Percentiles rank a stretch among this genome's conserved stretches.
Conservation (phyloP, 2,888 invertebrate species). For the Cheilosia impressa region DNA sequence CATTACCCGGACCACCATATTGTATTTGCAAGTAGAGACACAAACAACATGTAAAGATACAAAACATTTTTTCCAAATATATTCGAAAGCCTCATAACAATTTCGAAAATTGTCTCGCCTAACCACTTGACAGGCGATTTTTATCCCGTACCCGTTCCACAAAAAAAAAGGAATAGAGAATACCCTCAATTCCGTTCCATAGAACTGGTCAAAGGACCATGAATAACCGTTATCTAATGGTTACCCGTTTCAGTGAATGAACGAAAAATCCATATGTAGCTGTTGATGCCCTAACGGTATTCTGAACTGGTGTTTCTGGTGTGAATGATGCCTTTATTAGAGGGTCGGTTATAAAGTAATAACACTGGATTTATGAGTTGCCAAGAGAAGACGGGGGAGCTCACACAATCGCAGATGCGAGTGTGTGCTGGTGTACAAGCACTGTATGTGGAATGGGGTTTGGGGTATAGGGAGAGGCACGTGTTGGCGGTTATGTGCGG, state of each 20-base stretch:
- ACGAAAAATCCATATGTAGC: slow-evolving; percentile 25
- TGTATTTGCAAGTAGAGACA: slow-evolving; percentile 32
- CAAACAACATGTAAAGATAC: not conserved
- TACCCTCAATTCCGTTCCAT: slow-evolving; percentile 46
- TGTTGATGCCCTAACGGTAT: slow-evolving; percentile 22
- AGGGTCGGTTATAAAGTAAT: slow-evolving; percentile 66
- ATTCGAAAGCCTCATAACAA: slow-evolving; percentile 46
- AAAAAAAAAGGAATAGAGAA: not conserved
- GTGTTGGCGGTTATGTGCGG: slow-evolving; percentile 27
- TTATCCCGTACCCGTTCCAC: slow-evolving; percentile 9
- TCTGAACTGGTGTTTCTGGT: slow-evolving; percentile 27
- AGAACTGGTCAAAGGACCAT: slow-evolving; percentile 63
- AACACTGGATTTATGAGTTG: slow-evolving; percentile 52
- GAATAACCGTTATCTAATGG: slow-evolving; percentile 73
- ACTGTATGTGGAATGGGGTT: not conserved
- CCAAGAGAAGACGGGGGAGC: slow-evolving; percentile 1
- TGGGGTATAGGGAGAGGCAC: slow-evolving; percentile 12
- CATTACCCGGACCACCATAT: slow-evolving; percentile 32
- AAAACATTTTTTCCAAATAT: slow-evolving; percentile 11
- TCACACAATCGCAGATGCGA: not conserved
- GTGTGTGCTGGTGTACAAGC: not conserved
- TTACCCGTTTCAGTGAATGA: slow-evolving; percentile 58
- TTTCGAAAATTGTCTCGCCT: slow-evolving; percentile 54
- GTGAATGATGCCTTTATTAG: slow-evolving; percentile 65
- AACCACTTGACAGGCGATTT: slow-evolving; percentile 53